Conservation (phyloP, 2,888 invertebrate species). For the Caenorhabditis parvicauda region DNA sequence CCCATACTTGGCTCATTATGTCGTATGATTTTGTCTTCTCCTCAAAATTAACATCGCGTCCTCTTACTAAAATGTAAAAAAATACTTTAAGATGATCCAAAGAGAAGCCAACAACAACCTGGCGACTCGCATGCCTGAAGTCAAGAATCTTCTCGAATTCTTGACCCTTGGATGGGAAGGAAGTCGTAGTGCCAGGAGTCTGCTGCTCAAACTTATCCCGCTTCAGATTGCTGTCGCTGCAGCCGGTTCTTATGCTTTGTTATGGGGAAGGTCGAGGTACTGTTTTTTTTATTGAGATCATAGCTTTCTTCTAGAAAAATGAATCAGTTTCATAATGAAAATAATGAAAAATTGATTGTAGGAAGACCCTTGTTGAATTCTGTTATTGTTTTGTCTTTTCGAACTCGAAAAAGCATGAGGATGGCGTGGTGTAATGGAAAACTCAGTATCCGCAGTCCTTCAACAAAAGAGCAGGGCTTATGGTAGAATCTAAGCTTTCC, state of each 20-base stretch:
- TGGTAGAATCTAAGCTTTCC: no score
- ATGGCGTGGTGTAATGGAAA: background rate
- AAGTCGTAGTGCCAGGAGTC: background rate
- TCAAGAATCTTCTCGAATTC: conserved; percentile 36
- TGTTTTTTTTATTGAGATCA: background rate
- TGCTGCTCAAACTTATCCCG: conserved; percentile 19
- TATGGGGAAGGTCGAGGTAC: conserved; percentile 52
- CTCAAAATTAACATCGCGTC: no score
- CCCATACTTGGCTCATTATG: conserved; percentile 50
- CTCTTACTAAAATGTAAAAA: no score
- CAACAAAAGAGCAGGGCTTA: no score
- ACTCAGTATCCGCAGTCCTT: no score
- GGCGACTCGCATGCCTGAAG: conserved; percentile 4
- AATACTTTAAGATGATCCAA: conserved; percentile 9
- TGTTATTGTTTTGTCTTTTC: background rate
- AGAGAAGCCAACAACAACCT: conserved; percentile 5
- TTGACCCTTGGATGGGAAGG: conserved; percentile 34
- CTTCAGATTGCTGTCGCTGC: conserved; percentile 43
- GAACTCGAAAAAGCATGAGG: background rate
- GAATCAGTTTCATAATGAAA: background rate
- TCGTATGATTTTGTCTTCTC: conserved; percentile 24
- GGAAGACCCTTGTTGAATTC: background rate
- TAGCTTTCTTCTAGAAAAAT: background rate
- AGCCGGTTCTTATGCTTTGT: conserved; percentile 37
- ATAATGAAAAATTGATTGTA: background rate